These are phyloP conservation scores for Amyelois transitella DNA, from an alignment of 1,140 invertebrate species.

Conservation along the genomic window DNA sequence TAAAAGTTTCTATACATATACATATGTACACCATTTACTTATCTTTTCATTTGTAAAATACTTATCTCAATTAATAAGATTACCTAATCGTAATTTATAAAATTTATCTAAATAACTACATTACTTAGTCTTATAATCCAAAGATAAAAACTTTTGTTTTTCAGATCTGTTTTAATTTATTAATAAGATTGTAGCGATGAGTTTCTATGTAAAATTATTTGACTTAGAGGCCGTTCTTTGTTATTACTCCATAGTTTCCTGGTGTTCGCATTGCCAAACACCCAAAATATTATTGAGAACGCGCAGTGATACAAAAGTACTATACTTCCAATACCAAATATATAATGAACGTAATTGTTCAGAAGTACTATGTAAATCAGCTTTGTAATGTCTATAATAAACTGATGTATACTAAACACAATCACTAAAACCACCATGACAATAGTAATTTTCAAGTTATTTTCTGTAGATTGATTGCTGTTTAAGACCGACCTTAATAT, in stretches of 20 bases:
- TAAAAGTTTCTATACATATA: no score
- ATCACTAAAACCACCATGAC: conserved; percentile 52
- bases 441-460: conserved; percentile 36
- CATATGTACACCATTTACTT: no score
- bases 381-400: conserved; percentile 40
- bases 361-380: conserved; percentile 23
- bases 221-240: conserved; percentile 2
- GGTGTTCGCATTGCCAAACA: conserved; percentile 58
- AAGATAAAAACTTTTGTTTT: not conserved
- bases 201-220: not conserved
- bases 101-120: no score
- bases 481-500: conserved; percentile 38
- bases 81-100: no score
- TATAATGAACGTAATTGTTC: conserved; percentile 11
- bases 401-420: conserved; percentile 50
- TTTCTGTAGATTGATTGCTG: conserved; percentile 32
- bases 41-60: no score
- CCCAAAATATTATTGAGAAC: conserved; percentile 56
- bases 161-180: not conserved
- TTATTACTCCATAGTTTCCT: conserved; percentile 44
- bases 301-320: conserved; percentile 47
- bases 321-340: conserved; percentile 36
- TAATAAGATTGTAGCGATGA: not conserved
- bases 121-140: no score
- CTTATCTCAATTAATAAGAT: no score